phyloP scores from a whole-genome alignment of 2,797 vertebrate genomes.

The Nyctibius grandis region DNA sequence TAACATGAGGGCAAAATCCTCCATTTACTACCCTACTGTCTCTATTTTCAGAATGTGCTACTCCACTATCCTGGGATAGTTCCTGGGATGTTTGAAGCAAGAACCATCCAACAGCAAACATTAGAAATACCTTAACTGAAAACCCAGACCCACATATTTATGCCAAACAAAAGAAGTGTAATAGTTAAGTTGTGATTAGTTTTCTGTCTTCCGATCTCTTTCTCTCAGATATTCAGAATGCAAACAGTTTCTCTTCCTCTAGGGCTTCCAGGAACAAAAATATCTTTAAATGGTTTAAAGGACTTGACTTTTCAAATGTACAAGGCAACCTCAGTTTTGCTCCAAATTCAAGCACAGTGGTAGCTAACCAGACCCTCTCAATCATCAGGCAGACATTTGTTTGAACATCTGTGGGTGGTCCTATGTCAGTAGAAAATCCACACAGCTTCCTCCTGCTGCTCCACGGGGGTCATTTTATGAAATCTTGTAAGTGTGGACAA shows the following conservation, averaged over 20 bases:
- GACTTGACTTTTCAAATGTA: not conserved
- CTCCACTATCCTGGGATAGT: not conserved
- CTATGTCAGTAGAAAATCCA: not conserved
- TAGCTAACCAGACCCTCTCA: not conserved
- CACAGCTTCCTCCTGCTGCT: not conserved
- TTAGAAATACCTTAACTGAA: not conserved
- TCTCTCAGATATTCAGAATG: not conserved
- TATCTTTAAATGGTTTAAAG: not conserved
- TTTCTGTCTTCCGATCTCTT: not conserved
- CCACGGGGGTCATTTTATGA: not conserved
- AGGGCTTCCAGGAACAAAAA: not conserved
- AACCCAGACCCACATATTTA: not conserved
- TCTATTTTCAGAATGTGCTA: not conserved
- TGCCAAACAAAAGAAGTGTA: not conserved
- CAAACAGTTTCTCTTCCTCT: not conserved
- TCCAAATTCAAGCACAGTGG: not conserved
- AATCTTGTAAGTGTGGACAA: not conserved
- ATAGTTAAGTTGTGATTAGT: not conserved
- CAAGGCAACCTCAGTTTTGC: not conserved
- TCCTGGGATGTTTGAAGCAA: not conserved
- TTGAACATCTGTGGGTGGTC: not conserved
- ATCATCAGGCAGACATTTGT: not conserved
- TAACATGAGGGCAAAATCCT: not conserved
- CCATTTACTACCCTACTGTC: not conserved
- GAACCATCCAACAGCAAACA: not conserved